Conservation (phyloP, 2,888 invertebrate species). For the Cistogaster globosa region DNA sequence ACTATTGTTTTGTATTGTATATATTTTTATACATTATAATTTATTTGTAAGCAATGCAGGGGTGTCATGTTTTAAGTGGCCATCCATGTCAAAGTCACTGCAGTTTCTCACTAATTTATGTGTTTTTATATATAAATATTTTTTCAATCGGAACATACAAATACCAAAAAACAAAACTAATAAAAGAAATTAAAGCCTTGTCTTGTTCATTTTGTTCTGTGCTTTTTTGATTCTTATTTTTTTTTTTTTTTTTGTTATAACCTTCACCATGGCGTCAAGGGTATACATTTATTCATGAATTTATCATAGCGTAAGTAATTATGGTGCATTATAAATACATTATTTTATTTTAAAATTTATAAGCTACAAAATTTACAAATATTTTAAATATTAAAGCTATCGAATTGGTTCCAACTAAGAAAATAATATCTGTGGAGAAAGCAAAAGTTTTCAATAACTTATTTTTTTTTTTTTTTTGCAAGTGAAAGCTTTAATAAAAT, state of each 20-base stretch:
- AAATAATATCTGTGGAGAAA: no score
- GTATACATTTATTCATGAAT: neutral
- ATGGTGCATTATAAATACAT: neutral
- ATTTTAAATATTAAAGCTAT: no score
- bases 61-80: conserved; percentile 64
- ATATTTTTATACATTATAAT: conserved; percentile 37
- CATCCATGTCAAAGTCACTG: conserved; percentile 60
- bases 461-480: no score
- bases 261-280: conserved; percentile 3
- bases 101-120: conserved; percentile 49
- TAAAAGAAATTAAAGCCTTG: neutral
- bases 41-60: conserved; percentile 63
- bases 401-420: no score
- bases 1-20: conserved; percentile 25
- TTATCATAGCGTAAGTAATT: neutral
- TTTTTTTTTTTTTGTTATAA: conserved; percentile 1
- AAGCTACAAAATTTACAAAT: no score
- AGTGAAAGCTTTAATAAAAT: no score
- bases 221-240: neutral
- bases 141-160: neutral
- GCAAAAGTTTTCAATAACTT: no score
- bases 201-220: conserved; percentile 27
- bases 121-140: neutral
- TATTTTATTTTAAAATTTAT: neutral
- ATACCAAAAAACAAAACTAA: neutral